phyloP scores from a whole-genome alignment of 1,140 invertebrate genomes.

The Bombus affinis region DNA sequence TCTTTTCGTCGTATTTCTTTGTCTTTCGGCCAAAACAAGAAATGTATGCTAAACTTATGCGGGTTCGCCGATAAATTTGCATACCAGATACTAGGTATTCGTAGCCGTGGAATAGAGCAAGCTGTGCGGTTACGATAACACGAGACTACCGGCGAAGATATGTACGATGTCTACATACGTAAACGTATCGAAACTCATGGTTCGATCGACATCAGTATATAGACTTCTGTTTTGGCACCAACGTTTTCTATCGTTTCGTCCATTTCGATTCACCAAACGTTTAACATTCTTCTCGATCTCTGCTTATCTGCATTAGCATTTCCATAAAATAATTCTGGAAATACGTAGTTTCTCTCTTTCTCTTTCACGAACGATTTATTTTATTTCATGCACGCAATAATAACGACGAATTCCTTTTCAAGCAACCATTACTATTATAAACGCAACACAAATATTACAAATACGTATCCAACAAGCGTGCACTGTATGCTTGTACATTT shows the following conservation, averaged over 20 bases:
- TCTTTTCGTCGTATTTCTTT: constrained; percentile 1
- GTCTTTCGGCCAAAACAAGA: constrained; percentile 67
- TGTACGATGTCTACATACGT: constrained; percentile 39
- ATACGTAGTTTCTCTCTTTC: not conserved
- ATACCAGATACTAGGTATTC: constrained; percentile 69
- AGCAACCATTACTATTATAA: no score
- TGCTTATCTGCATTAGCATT: constrained; percentile 20
- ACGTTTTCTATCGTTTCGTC: constrained; percentile 35
- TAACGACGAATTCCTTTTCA: not conserved
- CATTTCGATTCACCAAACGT: constrained; percentile 42
- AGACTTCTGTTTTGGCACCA: constrained; percentile 58
- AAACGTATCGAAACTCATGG: constrained; percentile 11
- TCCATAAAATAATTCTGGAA: no score
- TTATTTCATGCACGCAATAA: not conserved
- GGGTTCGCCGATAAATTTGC: constrained; percentile 67
- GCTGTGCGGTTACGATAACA: constrained; percentile 71
- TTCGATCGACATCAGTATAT: constrained; percentile 37
- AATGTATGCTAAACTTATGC: constrained; percentile 73
- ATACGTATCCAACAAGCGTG: no score
- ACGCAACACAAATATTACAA: not conserved
- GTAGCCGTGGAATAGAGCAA: constrained; percentile 69
- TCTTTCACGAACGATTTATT: not conserved
- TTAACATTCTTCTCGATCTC: constrained; percentile 31
- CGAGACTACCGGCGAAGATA: constrained; percentile 55
- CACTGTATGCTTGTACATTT: no score